These are phyloP conservation scores for Tineola bisselliella DNA, from an alignment of 2,888 invertebrate genomes.

Conservation along the genomic window DNA sequence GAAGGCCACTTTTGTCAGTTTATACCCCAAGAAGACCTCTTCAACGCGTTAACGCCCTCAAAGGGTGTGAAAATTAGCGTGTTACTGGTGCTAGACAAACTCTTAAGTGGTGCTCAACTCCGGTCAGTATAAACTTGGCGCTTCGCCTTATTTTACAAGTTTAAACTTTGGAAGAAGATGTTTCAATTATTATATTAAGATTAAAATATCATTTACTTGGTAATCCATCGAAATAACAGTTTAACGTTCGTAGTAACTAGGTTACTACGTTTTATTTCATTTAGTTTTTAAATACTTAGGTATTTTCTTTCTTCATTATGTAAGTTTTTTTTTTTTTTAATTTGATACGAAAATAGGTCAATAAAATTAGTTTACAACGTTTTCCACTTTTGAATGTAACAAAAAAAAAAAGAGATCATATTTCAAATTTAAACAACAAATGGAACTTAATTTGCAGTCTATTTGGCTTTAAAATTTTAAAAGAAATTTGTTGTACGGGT, in stretches of 20 bases:
- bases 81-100: slow-evolving; percentile 31
- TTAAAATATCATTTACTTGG: too few relatives aligned
- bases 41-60: slow-evolving; percentile 15
- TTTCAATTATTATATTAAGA: not conserved
- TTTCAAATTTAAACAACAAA: not conserved
- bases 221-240: too few relatives aligned
- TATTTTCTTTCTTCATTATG: too few relatives aligned
- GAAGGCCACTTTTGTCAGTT: not conserved
- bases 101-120: slow-evolving; percentile 16
- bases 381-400: not conserved
- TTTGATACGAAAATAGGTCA: too few relatives aligned
- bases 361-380: not conserved
- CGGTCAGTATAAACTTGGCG: slow-evolving; percentile 2
- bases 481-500: not conserved
- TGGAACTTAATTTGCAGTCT: not conserved
- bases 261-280: too few relatives aligned
- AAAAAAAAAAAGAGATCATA: not conserved
- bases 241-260: too few relatives aligned
- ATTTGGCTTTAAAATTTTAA: not conserved
- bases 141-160: not conserved
- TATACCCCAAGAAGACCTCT: slow-evolving; percentile 4
- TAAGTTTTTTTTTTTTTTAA: too few relatives aligned
- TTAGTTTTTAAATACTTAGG: too few relatives aligned
- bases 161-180: not conserved
- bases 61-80: slow-evolving; percentile 37